A percentile compares a stretch with the other conserved stretches of the same genome.
Conservation (phyloP, 2,888 invertebrate species). For the Biston betularia region DNA sequence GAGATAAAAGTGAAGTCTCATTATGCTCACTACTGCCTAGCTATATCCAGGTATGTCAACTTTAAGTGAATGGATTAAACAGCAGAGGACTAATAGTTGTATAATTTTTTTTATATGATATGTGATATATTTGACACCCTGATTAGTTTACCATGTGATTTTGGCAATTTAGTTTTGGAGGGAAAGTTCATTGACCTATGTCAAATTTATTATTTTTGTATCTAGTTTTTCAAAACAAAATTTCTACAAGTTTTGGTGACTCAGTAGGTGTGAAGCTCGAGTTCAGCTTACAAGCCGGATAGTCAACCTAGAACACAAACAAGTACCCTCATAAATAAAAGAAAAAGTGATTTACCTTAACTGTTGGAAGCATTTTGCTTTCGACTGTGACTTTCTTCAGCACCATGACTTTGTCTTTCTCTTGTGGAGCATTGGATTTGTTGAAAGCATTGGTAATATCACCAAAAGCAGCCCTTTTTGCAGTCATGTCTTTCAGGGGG, state of each 20-base stretch:
- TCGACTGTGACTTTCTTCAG: slow-evolving; percentile 83
- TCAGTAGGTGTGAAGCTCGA: background rate
- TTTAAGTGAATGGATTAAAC: background rate
- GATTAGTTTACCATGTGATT: slow-evolving; percentile 21
- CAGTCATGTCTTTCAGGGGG: slow-evolving; percentile 90
- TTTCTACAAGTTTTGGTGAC: background rate
- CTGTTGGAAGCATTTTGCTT: slow-evolving; percentile 78
- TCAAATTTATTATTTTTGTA: background rate
- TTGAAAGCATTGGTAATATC: slow-evolving; percentile 92
- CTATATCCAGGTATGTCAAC: background rate
- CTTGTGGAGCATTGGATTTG: slow-evolving; percentile 70
- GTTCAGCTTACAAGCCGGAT: no score
- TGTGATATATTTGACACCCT: no score
- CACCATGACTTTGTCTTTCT: slow-evolving; percentile 72
- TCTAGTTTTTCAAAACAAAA: background rate
- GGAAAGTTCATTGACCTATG: slow-evolving; percentile 70
- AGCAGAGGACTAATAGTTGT: no score
- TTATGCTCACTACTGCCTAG: background rate
- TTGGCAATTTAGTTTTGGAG: slow-evolving; percentile 57
- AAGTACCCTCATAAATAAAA: slow-evolving; percentile 55
- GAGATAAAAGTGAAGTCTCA: background rate
- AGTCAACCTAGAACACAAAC: background rate
- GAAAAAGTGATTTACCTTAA: slow-evolving; percentile 68
- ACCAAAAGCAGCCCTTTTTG: slow-evolving; percentile 94
- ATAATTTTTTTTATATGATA: no score